Base-by-base conservation (phyloP, 1,140 invertebrate genomes). In the Capitella teleta region DNA sequence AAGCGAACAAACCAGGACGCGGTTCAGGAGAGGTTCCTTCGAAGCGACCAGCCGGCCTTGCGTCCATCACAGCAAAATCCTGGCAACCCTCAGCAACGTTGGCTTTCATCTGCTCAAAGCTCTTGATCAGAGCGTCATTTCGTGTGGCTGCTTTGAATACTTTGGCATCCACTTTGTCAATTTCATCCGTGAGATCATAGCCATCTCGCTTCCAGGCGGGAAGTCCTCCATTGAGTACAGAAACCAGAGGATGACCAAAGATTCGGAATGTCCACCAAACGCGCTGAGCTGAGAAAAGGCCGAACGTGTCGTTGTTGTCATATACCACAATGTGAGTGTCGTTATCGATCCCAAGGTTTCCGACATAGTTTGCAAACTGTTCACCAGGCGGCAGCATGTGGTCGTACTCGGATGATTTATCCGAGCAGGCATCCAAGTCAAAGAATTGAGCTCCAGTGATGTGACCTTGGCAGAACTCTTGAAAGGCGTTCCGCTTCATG, bases 211-310 rank as follows among this genome's bases (percentile, higher is more conserved):
- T 54, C 68, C 68, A 70, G 41, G 59, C 57, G 2, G 47, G 56
- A 19, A 68, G 53, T 5, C 68, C 68, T 28, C 68, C 68, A 49
- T 65, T 58, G 26, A 70, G 51, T 23, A 70, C 50, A 1, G 61
- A 68, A 12, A 70, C 57, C 2, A 41, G 43, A 5, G 57, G 30
- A 50, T 68, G 65, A 16, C 68, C 68, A 55, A 66, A 70, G 0
- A 60, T 51, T 42, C 55, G 50, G 45, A 70, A 67, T 26, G 58
- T 66, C 62, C 63, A 68, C 68, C 68, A 70, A 37, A 61, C 64
- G 37, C 68, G 42, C 14, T 57, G 63, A 5, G 66, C 63, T 10
- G 65, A 66, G 43, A 67, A 67, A 8, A 67, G 28, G 1, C 64
- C 61, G 49, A 59, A 59, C 12, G 53, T 52, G 25, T 57, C 51